These are phyloP conservation scores for Ochropacha duplaris DNA, from an alignment of 2,888 invertebrate genomes.

Conservation along the genomic window DNA sequence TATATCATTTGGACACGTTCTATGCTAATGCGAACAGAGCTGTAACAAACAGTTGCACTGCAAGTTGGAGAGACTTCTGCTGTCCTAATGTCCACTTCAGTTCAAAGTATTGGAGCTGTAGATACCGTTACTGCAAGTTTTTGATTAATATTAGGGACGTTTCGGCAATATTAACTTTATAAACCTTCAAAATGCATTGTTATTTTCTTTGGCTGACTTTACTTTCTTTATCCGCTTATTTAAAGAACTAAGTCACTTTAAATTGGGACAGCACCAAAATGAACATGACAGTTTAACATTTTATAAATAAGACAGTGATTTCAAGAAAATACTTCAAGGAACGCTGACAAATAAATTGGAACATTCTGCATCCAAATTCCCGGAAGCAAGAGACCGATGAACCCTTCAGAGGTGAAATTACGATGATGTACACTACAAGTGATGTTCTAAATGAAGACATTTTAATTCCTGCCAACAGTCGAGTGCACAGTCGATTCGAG, in stretches of 20 bases:
- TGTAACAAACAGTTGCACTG: neutral
- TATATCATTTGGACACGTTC: neutral
- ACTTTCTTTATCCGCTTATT: neutral
- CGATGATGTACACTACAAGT: slow-evolving; percentile 26
- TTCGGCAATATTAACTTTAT: neutral
- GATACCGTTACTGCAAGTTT: neutral
- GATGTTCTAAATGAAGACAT: slow-evolving; percentile 36
- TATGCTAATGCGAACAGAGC: neutral
- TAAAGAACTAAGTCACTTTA: neutral
- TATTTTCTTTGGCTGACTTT: neutral
- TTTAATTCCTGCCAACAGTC: slow-evolving; percentile 39
- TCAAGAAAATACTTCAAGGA: no score
- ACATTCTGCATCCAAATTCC: neutral
- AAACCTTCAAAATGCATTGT: no score
- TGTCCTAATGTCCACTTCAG: neutral
- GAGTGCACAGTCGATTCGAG: slow-evolving; percentile 16
- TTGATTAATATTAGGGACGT: neutral
- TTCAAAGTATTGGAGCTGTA: neutral
- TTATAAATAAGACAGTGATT: neutral
- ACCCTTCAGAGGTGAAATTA: slow-evolving; percentile 25
- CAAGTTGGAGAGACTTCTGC: neutral
- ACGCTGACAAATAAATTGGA: neutral
- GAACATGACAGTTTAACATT: neutral
- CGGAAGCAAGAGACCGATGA: slow-evolving; percentile 34
- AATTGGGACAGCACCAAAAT: neutral